A percentile compares a stretch with the other conserved stretches of the same genome.
Evolutionary conservation across 2,113 vertebrate genomes (phyloP).

Genomic region (Leptosomus discolor): DNA sequence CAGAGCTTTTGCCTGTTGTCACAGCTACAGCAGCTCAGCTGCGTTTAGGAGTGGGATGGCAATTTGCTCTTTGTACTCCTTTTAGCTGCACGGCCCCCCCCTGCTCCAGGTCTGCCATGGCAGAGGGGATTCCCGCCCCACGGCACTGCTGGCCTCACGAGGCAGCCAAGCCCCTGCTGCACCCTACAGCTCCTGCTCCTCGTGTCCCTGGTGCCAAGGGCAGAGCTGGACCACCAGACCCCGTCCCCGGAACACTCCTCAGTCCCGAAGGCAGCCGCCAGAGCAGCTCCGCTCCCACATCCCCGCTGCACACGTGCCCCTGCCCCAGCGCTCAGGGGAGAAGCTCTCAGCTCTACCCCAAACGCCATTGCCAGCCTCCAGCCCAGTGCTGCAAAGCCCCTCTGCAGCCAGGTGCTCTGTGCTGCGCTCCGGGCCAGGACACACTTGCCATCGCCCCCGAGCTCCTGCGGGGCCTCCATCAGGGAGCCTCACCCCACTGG

Average conservation of each 20-base stretch:
- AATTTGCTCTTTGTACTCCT: background rate
- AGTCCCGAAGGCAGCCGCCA: background rate
- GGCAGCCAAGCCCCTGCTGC: background rate
- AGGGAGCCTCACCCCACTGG: background rate
- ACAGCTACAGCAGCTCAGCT: conserved; percentile 41
- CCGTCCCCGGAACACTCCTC: background rate
- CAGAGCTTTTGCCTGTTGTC: conserved; percentile 10
- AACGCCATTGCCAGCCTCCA: rapidly evolving
- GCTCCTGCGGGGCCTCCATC: background rate
- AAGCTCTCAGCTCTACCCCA: too few species aligned
- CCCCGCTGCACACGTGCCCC: rapidly evolving
- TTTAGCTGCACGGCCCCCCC: background rate
- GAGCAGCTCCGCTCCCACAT: background rate
- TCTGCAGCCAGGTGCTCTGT: background rate
- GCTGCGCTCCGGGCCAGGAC: background rate
- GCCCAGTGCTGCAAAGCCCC: background rate
- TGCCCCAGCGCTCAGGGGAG: rapidly evolving
- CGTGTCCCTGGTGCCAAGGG: background rate
- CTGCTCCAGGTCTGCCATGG: background rate
- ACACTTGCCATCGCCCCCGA: background rate
- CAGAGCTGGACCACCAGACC: background rate
- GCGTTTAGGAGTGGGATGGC: conserved; percentile 4
- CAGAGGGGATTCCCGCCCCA: background rate
- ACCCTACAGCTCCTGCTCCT: background rate
- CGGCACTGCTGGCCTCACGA: background rate